Percentiles rank a stretch among this genome's conserved stretches.
These are phyloP conservation scores for Condylostylus longicornis DNA, from an alignment of 1,140 invertebrate species.

Conservation along the genomic window DNA sequence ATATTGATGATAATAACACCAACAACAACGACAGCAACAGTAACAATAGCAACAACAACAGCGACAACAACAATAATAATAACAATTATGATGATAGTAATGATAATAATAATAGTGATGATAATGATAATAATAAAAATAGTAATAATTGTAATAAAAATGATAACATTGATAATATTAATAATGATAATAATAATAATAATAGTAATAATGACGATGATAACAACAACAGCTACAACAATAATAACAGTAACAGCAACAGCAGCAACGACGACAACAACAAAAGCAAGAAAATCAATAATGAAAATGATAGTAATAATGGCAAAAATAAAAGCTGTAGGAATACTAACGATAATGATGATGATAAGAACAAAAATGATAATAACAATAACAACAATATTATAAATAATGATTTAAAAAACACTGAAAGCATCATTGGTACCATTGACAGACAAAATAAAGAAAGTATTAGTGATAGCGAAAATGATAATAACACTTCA, in stretches of 20 bases:
- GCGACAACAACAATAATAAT: background rate
- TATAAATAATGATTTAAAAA: background rate
- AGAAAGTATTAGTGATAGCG: no score
- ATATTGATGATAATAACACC: conserved; percentile 1
- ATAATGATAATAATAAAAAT: background rate
- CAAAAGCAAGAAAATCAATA: background rate
- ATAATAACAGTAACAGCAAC: background rate
- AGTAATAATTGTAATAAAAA: background rate
- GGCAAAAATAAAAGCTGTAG: background rate
- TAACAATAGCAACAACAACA: background rate
- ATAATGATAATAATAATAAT: conserved; percentile 28
- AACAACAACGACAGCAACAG: background rate
- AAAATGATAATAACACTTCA: background rate
- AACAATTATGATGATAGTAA: background rate
- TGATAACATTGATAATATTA: conserved; percentile 25
- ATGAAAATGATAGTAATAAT: background rate
- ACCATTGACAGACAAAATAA: background rate
- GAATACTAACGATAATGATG: background rate
- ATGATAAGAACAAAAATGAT: background rate
- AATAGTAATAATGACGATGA: conserved; percentile 23
- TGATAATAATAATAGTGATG: background rate
- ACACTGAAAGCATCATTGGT: background rate
- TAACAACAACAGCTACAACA: conserved; percentile 8
- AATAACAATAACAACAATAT: background rate
- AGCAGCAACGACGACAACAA: background rate